Percentiles rank a stretch among this genome's conserved stretches.
phyloP scores from a whole-genome alignment of 2,797 vertebrate genomes.

The Sylvilagus floridanus region DNA sequence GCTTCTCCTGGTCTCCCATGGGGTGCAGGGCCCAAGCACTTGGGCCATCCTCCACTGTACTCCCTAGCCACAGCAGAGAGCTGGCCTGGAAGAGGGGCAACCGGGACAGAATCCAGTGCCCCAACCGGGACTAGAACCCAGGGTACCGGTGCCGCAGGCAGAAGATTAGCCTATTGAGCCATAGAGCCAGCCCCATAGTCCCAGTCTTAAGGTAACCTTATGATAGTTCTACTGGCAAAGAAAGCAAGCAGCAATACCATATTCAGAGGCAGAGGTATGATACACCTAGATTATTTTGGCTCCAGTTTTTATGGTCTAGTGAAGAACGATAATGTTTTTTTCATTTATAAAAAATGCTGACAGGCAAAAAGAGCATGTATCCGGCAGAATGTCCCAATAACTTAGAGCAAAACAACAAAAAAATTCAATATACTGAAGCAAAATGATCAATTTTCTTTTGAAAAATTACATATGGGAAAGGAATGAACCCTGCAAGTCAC shows the following conservation, averaged over 20 bases:
- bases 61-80: too few species aligned
- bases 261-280: conserved; percentile 29
- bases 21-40: too few species aligned
- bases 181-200: background rate
- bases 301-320: conserved; percentile 24
- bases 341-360: background rate
- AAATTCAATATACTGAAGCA: background rate
- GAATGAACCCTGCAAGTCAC: background rate
- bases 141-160: too few species aligned
- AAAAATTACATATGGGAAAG: background rate
- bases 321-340: conserved; percentile 44
- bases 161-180: too few species aligned
- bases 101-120: too few species aligned
- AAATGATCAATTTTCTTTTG: conserved; percentile 41
- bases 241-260: background rate
- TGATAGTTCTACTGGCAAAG: conserved; percentile 25
- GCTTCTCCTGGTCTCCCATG: too few species aligned
- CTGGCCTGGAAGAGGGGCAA: too few species aligned
- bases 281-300: background rate
- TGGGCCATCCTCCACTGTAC: too few species aligned
- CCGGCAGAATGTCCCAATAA: background rate
- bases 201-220: conserved; percentile 44
- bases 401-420: background rate
- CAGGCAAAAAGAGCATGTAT: background rate
- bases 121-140: too few species aligned